A percentile compares a stretch with the other conserved stretches of the same genome.
phyloP scores from a whole-genome alignment of 30 jellyfish, hydroid and myxozoan species.

The Nemopilema nomurai region DNA sequence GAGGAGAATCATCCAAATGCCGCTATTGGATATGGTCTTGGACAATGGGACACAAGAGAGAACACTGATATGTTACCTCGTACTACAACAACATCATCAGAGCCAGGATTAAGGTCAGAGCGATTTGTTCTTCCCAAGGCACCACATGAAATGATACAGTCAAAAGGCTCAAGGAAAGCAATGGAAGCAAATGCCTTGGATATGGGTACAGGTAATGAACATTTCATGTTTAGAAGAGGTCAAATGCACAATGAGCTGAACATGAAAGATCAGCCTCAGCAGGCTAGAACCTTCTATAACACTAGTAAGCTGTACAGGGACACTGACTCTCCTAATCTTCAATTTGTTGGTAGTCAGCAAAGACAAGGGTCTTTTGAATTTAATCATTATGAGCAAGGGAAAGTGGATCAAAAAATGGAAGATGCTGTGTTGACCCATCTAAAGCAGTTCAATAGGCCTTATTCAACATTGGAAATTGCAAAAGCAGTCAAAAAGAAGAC shows the following conservation, averaged over 20 bases:
- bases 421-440: constrained; percentile 43
- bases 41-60: neutral
- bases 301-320: too few relatives aligned
- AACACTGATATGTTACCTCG: neutral
- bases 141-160: constrained; percentile 60
- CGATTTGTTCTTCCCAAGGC: constrained; percentile 30
- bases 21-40: neutral
- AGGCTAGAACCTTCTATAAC: too few relatives aligned
- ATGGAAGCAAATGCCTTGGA: constrained; percentile 12
- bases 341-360: too few relatives aligned
- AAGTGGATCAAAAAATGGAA: constrained; percentile 24
- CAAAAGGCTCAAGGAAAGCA: constrained; percentile 28
- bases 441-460: constrained; percentile 64
- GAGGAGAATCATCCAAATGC: too few relatives aligned
- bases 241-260: too few relatives aligned
- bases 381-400: neutral
- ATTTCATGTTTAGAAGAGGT: neutral
- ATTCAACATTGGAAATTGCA: constrained; percentile 79
- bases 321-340: too few relatives aligned
- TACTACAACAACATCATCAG: too few relatives aligned
- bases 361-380: neutral
- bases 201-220: neutral
- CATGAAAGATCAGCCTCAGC: constrained; percentile 5
- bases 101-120: too few relatives aligned
- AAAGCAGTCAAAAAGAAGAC: constrained; percentile 33